A percentile compares a stretch with the other conserved stretches of the same genome.
These are phyloP conservation scores for Chionodraco myersi DNA, from an alignment of 2,113 vertebrate genomes.

Conservation along the genomic window DNA sequence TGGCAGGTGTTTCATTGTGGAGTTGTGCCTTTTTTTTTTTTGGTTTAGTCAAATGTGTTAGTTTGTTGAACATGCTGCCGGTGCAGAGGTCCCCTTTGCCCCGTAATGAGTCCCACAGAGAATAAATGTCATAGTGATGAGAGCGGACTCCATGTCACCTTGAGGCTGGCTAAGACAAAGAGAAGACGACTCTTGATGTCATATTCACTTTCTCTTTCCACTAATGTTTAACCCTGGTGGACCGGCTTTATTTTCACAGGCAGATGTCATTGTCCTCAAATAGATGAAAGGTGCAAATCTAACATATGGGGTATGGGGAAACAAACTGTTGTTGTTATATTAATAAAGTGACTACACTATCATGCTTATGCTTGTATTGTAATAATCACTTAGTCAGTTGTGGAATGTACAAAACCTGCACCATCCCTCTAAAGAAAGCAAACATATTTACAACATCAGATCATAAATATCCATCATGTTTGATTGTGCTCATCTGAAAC, in stretches of 20 bases:
- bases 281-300: slow-evolving; percentile 23
- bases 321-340: slow-evolving; percentile 1
- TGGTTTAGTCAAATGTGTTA: slow-evolving; percentile 64
- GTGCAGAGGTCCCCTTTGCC: slow-evolving; percentile 72
- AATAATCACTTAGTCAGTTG: neutral
- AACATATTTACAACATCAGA: neutral
- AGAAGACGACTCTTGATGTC: slow-evolving; percentile 64
- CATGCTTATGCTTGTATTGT: slow-evolving; percentile 1
- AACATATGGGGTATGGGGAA: slow-evolving; percentile 6
- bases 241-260: slow-evolving; percentile 33
- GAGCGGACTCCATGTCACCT: slow-evolving; percentile 77
- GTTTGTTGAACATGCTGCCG: slow-evolving; percentile 73
- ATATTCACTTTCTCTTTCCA: slow-evolving; percentile 57
- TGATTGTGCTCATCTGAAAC: too few species aligned
- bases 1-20: slow-evolving; percentile 62
- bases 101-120: slow-evolving; percentile 79
- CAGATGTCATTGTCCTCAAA: slow-evolving; percentile 39
- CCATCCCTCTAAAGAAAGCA: neutral
- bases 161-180: slow-evolving; percentile 75
- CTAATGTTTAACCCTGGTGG: slow-evolving; percentile 48
- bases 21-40: neutral
- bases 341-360: neutral
- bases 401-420: neutral
- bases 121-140: slow-evolving; percentile 77
- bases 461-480: neutral